Evolutionary conservation across 2,888 invertebrate species (phyloP).

Genomic region (Laspeyria flexula): DNA sequence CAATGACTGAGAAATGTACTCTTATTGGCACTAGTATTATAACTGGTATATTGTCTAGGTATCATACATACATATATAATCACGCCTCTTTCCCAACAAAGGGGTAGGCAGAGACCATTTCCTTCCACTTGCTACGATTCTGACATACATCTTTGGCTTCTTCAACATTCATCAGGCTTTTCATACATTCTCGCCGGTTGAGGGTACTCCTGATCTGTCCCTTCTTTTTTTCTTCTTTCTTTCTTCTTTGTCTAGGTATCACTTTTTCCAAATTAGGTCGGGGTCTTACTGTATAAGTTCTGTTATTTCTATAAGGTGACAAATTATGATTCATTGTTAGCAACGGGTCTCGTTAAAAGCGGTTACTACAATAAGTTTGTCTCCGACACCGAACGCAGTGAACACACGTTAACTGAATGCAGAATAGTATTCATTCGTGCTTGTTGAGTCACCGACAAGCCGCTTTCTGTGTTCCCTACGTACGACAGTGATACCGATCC

Average conservation of each 20-base stretch:
- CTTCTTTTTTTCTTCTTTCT: too few species aligned
- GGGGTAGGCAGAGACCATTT: too few species aligned
- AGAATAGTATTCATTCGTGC: conserved; percentile 68
- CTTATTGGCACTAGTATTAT: conserved; percentile 22
- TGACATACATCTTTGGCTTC: too few species aligned
- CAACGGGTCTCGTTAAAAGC: conserved; percentile 51
- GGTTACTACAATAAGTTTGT: conserved; percentile 60
- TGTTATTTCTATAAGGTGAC: conserved; percentile 39
- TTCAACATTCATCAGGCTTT: too few species aligned
- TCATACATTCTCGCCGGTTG: too few species aligned
- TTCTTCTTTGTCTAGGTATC: conserved; percentile 13
- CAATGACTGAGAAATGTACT: conserved; percentile 42
- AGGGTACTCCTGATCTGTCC: too few species aligned
- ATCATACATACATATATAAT: too few species aligned
- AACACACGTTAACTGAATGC: conserved; percentile 71
- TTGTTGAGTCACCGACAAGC: conserved; percentile 72
- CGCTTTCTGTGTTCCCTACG: conserved; percentile 57
- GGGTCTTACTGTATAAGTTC: conserved; percentile 25
- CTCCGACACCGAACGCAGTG: conserved; percentile 56
- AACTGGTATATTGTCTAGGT: conserved; percentile 15
- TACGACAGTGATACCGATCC: conserved; percentile 44
- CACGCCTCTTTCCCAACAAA: too few species aligned
- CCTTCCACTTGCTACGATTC: too few species aligned
- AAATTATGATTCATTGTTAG: conserved; percentile 64
- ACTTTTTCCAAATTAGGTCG: conserved; percentile 31